phyloP scores from a whole-genome alignment of 1,140 invertebrate genomes.

The Heliconius hermathena region DNA sequence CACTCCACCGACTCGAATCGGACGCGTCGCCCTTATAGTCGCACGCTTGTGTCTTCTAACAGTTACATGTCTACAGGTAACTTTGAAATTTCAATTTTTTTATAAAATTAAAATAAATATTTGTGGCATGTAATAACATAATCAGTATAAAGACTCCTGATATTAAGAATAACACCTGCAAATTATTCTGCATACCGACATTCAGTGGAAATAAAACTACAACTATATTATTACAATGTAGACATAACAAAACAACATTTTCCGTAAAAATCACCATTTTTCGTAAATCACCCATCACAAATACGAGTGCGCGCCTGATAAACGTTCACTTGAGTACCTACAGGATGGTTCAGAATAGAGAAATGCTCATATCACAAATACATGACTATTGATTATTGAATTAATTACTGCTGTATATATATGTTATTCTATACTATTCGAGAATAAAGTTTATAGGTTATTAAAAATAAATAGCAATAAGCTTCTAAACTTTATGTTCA shows the following conservation, averaged over 20 bases:
- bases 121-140: no score
- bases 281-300: not conserved
- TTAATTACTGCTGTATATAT: not conserved
- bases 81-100: no score
- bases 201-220: no score
- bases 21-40: not conserved
- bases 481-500: no score
- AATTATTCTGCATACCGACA: no score
- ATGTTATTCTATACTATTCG: not conserved
- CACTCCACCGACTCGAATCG: not conserved
- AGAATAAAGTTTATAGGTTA: not conserved
- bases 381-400: not conserved
- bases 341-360: not conserved
- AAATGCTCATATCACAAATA: not conserved
- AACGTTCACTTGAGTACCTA: constrained; percentile 20
- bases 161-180: no score
- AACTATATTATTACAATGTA: not conserved
- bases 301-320: constrained; percentile 22
- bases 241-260: no score
- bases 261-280: no score
- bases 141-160: no score
- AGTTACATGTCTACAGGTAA: no score
- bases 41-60: no score
- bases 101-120: no score
- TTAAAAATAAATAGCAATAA: not conserved